Evolutionary conservation across 64 coral and sea anemone genomes (phyloP).

Genomic region (Montipora cactus): DNA sequence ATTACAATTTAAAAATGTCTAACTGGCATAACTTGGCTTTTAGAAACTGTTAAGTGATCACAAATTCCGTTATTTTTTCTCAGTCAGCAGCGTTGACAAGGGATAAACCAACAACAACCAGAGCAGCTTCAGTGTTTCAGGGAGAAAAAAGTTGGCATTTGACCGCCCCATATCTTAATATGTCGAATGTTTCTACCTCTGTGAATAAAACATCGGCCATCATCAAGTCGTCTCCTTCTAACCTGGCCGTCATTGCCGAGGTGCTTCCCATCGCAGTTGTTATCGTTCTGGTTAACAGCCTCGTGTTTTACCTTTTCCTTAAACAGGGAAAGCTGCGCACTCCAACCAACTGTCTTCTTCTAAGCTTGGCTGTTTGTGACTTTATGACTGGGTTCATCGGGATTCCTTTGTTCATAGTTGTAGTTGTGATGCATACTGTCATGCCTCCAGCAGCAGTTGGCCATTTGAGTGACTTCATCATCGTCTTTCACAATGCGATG

Average conservation of each 20-base stretch:
- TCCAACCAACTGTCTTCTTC: slow-evolving; percentile 76
- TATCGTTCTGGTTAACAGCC: slow-evolving; percentile 60
- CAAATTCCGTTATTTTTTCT: too few relatives aligned
- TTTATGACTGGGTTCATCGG: slow-evolving; percentile 70
- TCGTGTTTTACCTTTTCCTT: slow-evolving; percentile 74
- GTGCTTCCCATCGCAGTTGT: slow-evolving; percentile 58
- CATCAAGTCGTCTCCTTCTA: neutral
- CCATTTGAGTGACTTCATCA: neutral
- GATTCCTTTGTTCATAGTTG: slow-evolving; percentile 54
- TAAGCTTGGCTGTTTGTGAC: slow-evolving; percentile 78
- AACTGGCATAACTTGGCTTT: too few relatives aligned
- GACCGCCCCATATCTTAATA: neutral
- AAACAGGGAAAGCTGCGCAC: slow-evolving; percentile 44
- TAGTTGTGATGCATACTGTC: neutral
- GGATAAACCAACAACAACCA: neutral
- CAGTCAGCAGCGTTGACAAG: too few relatives aligned
- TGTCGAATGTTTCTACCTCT: neutral
- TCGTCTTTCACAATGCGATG: slow-evolving; percentile 20
- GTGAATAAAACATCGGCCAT: neutral
- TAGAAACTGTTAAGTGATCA: too few relatives aligned
- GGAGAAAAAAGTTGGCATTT: neutral
- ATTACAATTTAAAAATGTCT: too few relatives aligned
- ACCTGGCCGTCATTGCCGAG: neutral
- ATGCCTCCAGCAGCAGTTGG: too few relatives aligned
- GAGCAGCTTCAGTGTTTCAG: neutral